These are phyloP conservation scores for Platichthys stellatus DNA, from an alignment of 2,113 vertebrate genomes.

Conservation along the genomic window DNA sequence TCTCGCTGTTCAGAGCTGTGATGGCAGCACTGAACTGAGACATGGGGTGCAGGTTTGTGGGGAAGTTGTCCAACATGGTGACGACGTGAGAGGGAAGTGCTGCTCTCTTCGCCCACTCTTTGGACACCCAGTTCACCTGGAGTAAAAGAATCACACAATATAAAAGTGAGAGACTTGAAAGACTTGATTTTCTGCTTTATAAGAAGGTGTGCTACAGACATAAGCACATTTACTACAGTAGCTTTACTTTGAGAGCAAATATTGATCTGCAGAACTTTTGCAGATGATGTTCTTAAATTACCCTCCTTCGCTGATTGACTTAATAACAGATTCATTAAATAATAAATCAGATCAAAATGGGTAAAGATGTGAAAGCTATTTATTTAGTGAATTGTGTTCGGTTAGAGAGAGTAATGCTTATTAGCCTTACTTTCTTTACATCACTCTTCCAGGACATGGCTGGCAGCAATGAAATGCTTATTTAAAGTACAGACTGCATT, in stretches of 20 bases:
- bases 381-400: not conserved
- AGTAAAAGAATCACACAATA: not conserved
- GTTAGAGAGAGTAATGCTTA: not conserved
- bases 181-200: not conserved
- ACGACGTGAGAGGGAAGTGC: conserved; percentile 97
- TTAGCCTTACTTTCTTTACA: not conserved
- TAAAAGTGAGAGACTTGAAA: not conserved
- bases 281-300: too few relatives aligned
- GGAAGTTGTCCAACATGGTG: conserved; percentile 99
- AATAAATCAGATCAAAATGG: not conserved
- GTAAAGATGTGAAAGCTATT: not conserved
- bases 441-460: not conserved
- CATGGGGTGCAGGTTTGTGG: conserved; percentile 98
- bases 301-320: not conserved
- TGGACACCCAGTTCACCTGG: conserved; percentile 93
- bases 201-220: too few relatives aligned
- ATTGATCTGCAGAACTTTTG: too few relatives aligned
- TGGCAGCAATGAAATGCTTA: conserved; percentile 13
- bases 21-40: conserved; percentile 96
- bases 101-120: conserved; percentile 95
- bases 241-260: too few relatives aligned
- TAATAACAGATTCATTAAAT: not conserved
- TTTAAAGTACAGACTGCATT: not conserved
- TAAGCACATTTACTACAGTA: not conserved
- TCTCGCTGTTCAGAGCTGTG: conserved; percentile 98